These are phyloP conservation scores for Siniperca knerii DNA, from an alignment of 2,113 vertebrate species.

Conservation along the genomic window DNA sequence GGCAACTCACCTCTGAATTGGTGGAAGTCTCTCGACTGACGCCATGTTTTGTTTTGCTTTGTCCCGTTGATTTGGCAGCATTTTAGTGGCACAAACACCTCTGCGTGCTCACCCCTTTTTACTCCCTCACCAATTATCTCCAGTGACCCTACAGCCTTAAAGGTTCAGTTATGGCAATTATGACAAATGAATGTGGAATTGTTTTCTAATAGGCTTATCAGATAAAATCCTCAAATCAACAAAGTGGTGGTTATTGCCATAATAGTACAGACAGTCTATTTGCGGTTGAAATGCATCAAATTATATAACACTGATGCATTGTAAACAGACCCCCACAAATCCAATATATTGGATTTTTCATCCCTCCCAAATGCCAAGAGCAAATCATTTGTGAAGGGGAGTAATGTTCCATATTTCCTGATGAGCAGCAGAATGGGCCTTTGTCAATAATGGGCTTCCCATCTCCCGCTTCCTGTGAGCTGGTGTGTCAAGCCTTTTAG, in stretches of 20 bases:
- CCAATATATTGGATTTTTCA: constrained; percentile 76
- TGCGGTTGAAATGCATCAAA: constrained; percentile 54
- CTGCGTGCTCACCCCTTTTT: constrained; percentile 31
- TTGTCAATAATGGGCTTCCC: constrained; percentile 75
- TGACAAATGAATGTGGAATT: constrained; percentile 28
- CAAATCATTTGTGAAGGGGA: constrained; percentile 74
- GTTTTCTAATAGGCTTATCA: constrained; percentile 52
- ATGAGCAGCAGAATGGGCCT: constrained; percentile 68
- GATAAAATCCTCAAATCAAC: constrained; percentile 54
- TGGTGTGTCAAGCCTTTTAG: constrained; percentile 74
- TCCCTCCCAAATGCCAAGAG: constrained; percentile 74
- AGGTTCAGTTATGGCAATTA: constrained; percentile 51
- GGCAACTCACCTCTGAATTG: constrained; percentile 79
- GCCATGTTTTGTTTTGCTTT: constrained; percentile 56
- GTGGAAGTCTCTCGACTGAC: constrained; percentile 59
- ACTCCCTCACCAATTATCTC: constrained; percentile 43
- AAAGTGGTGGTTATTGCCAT: constrained; percentile 54
- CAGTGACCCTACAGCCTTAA: constrained; percentile 8
- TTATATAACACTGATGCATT: constrained; percentile 71
- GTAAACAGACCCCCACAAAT: constrained; percentile 73
- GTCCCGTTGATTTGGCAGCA: constrained; percentile 43
- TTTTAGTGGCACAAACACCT: constrained; percentile 44
- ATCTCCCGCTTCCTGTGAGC: constrained; percentile 67
- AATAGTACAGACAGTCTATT: constrained; percentile 45
- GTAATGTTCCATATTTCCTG: constrained; percentile 78